Percentiles rank a stretch among this genome's conserved stretches.
phyloP scores from a whole-genome alignment of 2,797 vertebrate species.

The Myoxocephalus aenaeus region DNA sequence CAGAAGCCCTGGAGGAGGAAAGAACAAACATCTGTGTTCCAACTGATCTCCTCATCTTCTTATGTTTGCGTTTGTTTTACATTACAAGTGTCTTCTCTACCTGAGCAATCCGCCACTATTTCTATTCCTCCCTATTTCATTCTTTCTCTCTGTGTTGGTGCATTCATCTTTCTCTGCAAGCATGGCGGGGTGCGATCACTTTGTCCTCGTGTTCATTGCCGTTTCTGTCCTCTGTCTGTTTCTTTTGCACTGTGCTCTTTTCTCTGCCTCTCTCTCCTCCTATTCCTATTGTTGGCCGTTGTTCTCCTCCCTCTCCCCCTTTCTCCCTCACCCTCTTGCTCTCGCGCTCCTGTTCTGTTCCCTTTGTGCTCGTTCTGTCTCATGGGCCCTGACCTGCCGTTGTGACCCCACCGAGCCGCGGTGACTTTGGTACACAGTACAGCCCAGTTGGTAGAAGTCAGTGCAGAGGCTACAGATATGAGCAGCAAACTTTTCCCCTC shows the following conservation, averaged over 20 bases:
- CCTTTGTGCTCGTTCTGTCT: constrained; percentile 62
- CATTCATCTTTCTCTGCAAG: constrained; percentile 60
- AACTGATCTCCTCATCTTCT: constrained; percentile 32
- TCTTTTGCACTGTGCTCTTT: constrained; percentile 37
- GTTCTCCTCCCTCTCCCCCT: constrained; percentile 34
- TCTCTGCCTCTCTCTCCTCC: constrained; percentile 28
- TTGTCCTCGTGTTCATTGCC: constrained; percentile 51
- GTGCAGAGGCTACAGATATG: constrained; percentile 79
- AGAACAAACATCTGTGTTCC: constrained; percentile 47
- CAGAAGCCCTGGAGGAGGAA: constrained; percentile 47
- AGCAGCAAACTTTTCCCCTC: constrained; percentile 81
- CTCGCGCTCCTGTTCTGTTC: constrained; percentile 60
- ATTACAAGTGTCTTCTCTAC: constrained; percentile 47
- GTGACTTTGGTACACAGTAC: constrained; percentile 78
- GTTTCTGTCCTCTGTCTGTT: constrained; percentile 57
- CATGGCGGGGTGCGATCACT: constrained; percentile 47
- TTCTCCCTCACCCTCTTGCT: constrained; percentile 63
- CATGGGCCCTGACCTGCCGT: constrained; percentile 71
- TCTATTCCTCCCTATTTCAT: constrained; percentile 2
- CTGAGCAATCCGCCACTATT: constrained; percentile 42
- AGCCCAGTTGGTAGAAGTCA: constrained; percentile 79
- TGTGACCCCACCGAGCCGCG: constrained; percentile 66
- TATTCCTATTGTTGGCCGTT: constrained; percentile 59
- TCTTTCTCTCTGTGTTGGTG: constrained; percentile 31
- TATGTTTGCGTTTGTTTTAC: constrained; percentile 34